Percentiles rank a stretch among this genome's conserved stretches.
Evolutionary conservation across 2,888 invertebrate genomes (phyloP).

Genomic region (Limnephilus marmoratus): DNA sequence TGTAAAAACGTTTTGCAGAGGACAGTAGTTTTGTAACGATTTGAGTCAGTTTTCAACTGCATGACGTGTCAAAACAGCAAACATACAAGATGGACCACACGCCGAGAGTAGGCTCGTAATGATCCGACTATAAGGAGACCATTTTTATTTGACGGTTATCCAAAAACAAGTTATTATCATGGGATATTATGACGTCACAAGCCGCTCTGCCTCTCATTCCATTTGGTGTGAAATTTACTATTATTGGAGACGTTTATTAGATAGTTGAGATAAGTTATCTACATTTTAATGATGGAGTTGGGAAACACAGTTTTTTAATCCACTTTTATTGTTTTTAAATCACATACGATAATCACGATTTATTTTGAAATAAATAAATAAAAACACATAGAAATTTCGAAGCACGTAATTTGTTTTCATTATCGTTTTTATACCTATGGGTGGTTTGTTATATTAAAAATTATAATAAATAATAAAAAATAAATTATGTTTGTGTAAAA

Average conservation of each 20-base stretch:
- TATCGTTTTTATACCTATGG: neutral
- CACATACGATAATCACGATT: conserved; percentile 22
- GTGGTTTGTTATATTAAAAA: neutral
- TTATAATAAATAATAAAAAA: neutral
- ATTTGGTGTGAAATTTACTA: conserved; percentile 48
- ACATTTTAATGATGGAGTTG: conserved; percentile 35
- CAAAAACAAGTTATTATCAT: conserved; percentile 36
- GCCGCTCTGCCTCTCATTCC: neutral
- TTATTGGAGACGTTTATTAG: conserved; percentile 43
- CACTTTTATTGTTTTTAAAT: conserved; percentile 46
- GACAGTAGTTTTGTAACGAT: neutral
- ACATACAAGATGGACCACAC: neutral
- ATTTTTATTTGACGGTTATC: conserved; percentile 31
- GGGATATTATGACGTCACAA: conserved; percentile 43
- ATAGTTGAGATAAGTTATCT: conserved; percentile 42
- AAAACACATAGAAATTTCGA: neutral
- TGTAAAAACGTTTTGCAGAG: neutral
- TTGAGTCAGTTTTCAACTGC: neutral
- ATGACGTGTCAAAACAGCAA: conserved; percentile 42
- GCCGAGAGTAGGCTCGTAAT: conserved; percentile 10
- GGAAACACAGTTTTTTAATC: conserved; percentile 46
- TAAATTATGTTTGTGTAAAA: neutral
- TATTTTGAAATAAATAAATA: conserved; percentile 25
- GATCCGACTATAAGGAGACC: conserved; percentile 40
- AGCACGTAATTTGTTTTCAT: conserved; percentile 3